Evolutionary conservation across 2,113 vertebrate species (phyloP), one percentile per base, ranked within the genome.

Genomic region (Neotoma lepida): DNA sequence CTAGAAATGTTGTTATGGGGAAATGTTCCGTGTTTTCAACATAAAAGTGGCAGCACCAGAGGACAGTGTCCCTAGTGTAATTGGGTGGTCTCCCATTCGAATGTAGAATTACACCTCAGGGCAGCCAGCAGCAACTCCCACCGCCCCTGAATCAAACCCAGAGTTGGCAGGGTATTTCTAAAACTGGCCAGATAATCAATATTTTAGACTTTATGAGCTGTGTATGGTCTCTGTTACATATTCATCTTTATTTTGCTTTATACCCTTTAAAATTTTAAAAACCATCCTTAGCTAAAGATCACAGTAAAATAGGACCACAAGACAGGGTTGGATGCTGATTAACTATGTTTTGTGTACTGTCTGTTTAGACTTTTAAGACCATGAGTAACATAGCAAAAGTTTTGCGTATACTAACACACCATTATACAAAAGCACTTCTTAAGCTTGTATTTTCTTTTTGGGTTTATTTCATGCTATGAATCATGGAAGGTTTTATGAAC

Each of bases 31-130:
- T 96, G 81, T 95, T 97, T 97, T 92, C 71, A 94, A 15, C 78
- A 90, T 56, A 51, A 97, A 97, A 96, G 91, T 95, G 64, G 41
- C 44, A 95, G 46, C 44, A 66, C 14, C 94, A 90, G 94, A 96
- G 76, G 96, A 89, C 86, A 58, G 54, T 97, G 89, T 96, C 95
- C 97, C 76, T 89, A 80, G 46, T 91, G 5, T 93, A 91, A 86
- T 97, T 96, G 97, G 93, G 85, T 93, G 63, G 85, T 91, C 97
- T 98, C 97, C 92, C 94, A 96, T 88, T 17, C 94, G 93, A 96
- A 97, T 97, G 89, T 95, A 82, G 88, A 98, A 97, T 94, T 96
- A 73, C 91, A 97, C 96, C 97, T 97, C 93, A 99, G 98, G 95
- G 95, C 97, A 97, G 94, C 93, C 84, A 97, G 93, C 80, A 96